A percentile compares a stretch with the other conserved stretches of the same genome.
Conservation (phyloP, 2,888 invertebrate genomes). For the Melieria picta region DNA sequence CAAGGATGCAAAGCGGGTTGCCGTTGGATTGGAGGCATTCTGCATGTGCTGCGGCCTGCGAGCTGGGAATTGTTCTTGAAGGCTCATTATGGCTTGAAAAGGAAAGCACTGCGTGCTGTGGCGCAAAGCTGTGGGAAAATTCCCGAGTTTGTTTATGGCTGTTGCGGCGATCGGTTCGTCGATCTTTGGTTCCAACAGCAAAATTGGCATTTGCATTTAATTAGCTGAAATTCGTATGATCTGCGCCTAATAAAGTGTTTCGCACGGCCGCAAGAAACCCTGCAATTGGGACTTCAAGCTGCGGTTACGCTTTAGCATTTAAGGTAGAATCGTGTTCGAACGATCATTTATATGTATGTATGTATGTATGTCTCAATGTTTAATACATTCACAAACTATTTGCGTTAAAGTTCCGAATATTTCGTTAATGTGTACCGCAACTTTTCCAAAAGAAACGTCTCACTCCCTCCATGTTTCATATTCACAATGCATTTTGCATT, state of each 20-base stretch:
- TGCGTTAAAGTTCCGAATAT: neutral
- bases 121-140: constrained; percentile 23
- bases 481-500: too few species aligned
- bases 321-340: neutral
- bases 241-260: constrained; percentile 6
- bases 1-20: neutral
- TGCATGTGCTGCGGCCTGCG: too few species aligned
- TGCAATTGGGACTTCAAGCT: constrained; percentile 12
- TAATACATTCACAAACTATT: neutral
- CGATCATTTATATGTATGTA: neutral
- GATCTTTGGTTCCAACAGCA: constrained; percentile 6
- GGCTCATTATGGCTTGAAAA: constrained; percentile 21
- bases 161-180: neutral
- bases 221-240: constrained; percentile 22
- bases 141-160: neutral
- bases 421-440: too few species aligned
- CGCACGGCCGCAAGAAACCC: neutral
- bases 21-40: neutral
- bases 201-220: constrained; percentile 26
- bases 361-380: neutral
- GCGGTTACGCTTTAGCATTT: neutral
- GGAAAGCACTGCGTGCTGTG: constrained; percentile 7
- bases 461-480: too few species aligned
- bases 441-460: too few species aligned
- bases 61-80: constrained; percentile 23